Base-by-base conservation (phyloP, 2,888 invertebrate species). In the Cerceris ruficornis region DNA sequence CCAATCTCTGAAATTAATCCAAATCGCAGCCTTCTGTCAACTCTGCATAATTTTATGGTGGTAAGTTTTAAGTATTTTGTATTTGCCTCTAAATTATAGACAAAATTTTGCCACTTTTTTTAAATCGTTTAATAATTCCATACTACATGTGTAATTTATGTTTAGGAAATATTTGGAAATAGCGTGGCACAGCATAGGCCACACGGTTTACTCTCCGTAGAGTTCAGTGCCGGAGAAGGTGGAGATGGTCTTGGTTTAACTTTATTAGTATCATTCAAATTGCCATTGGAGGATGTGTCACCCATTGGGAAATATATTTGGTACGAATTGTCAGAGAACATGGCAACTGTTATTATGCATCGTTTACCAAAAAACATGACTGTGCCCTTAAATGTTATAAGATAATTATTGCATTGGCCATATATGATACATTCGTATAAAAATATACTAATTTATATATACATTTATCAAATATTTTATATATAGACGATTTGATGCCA, bases 1-100 rank as follows among this genome's bases (percentile, higher is more conserved):
- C 98, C 98, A 41, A 95, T 96, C 14, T 97, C 97, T 90, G 98
- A 98, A 93, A 95, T 98, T 80, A 96, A 98, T 93, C 98, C 98
- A 43, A 95, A 95, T 54, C 95, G 96, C 90, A 98, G 96, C 93
- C 93, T 98, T 15, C 97, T 98, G 93, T 97, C 97, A 0, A 97
- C 97, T 62, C 92, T 98, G 80, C 95, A 97, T 83, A 96, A 96
- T 91, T 98, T 97, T 91, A 97, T 98, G 97, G 96, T 97, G 79
- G 94, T 94, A 90, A 91, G 93, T 91, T 50, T 13, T n/a, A 65
- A 49, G 17, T 15, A 57, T 52, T 0, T 0, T 50, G n/a, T 15
- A 69, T 41, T 50, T 60, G 14, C 7, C n/a, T 46, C 46, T 11
- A 46, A 8, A 14, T 61, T 11, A 43, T 28, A 28, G 6, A 39